Base-by-base conservation (phyloP, 2,888 invertebrate species). In the Pyralis farinalis region DNA sequence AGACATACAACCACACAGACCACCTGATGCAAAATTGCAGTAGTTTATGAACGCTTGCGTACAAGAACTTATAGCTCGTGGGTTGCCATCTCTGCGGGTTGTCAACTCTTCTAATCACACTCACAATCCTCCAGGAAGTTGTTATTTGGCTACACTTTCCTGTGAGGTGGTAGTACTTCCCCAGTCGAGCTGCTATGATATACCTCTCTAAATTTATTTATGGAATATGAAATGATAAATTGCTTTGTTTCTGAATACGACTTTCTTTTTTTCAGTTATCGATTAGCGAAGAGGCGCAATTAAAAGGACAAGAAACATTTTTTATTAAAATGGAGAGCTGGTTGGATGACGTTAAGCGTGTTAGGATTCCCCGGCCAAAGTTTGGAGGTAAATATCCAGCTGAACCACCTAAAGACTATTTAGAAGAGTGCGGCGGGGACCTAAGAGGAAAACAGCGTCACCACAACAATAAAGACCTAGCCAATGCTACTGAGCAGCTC, bases 311-410 rank as follows among this genome's bases (percentile, higher is more conserved):
- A 12, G 8, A 16, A 12, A 71, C 52, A 56, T 3, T 2, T 4
- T 16, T 16, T 16, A 16, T 3, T 4, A 4, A 16, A 2, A 96
- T 96, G 96, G 96, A 96, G 71, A 93, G 94, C 57, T 96, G 96
- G 95, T 79, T 96, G 63, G 93, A 92, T 52, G 95, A 96, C 75
- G 94, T 96, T 34, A 95, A 96, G 76, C 92, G 94, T 55, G 93
- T 96, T 48, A 91, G 94, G 58, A 96, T 96, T 60, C 96, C 96
- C 16, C 91, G 96, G 51, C 96, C 96, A 3, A 96, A 96, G 89
- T 95, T 96, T 67, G 93, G 92, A 36, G 90, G 90, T 55, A 91
- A 89, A 63, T 93, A 91, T 58, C 94, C 93, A 42, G 92, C 88
- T 43, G 94, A 94, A 63, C 94, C 94, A 9, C 94, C 94, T 7